phyloP scores from a whole-genome alignment of 1,140 invertebrate genomes.

The Parasteatoda tepidariorum region DNA sequence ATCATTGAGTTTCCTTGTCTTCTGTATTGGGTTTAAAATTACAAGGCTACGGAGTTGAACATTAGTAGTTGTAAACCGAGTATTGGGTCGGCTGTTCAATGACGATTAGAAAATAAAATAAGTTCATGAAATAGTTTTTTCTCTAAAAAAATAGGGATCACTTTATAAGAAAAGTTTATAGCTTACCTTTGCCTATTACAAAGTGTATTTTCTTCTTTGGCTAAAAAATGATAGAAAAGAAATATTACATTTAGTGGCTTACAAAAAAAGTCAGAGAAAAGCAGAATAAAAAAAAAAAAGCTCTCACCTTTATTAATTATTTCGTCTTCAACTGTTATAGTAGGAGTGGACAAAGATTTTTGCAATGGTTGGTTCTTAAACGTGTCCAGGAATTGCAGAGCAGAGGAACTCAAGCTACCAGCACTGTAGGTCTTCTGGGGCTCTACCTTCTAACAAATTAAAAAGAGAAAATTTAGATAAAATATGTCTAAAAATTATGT shows the following conservation, averaged over 20 bases:
- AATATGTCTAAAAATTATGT: not conserved
- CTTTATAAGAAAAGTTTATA: no score
- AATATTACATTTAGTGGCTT: not conserved
- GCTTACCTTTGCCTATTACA: slow-evolving; percentile 50
- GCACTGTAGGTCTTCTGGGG: slow-evolving; percentile 54
- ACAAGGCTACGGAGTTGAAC: no score
- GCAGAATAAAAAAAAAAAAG: not conserved
- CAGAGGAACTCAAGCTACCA: slow-evolving; percentile 51
- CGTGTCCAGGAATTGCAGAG: slow-evolving; percentile 33
- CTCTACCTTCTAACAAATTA: slow-evolving; percentile 38
- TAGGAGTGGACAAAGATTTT: slow-evolving; percentile 91
- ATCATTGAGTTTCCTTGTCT: no score
- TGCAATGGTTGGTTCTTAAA: slow-evolving; percentile 72
- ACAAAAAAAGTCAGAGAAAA: not conserved
- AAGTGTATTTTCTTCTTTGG: slow-evolving; percentile 39
- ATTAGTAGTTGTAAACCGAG: no score
- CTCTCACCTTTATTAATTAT: slow-evolving; percentile 65
- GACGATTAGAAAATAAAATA: no score
- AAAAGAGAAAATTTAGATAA: not conserved
- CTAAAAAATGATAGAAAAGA: slow-evolving; percentile 23
- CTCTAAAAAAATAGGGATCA: no score
- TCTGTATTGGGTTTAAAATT: no score
- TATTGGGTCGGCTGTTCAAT: no score
- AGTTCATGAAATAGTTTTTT: no score
- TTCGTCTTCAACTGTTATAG: slow-evolving; percentile 79